Evolutionary conservation across 2,113 vertebrate species (phyloP), one percentile per base, ranked within the genome.

Genomic region (Pangasianodon gigas): DNA sequence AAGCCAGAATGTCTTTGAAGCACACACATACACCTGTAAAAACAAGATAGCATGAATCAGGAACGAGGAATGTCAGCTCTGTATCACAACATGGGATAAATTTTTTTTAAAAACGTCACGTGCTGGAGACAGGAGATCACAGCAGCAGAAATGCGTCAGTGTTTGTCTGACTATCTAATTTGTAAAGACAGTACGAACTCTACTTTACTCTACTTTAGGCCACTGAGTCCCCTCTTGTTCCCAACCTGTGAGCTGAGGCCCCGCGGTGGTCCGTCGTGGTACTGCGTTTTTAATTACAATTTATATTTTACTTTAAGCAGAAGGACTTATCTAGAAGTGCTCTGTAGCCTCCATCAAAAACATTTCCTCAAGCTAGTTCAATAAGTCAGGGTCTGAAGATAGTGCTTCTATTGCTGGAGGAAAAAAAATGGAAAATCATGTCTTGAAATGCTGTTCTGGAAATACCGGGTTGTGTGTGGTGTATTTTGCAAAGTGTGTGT

Each of bases 1-100:
- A 88, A 88, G 60, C 18, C 46, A 44, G 7, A 19, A 11, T 71
- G 60, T n/a, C 46, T 85, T 79, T 89, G 84, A 89, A 85, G 75
- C 19, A 52, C 58, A 84, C 26, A 65, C 41, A 81, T 44, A 82
- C 58, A 69, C 65, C 87, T 81, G 52, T 65, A 51, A 81, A 81
- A 88, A 81, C 58, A 65, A 65, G 75, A 81, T 24, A n/a, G 54
- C 21, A 29, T 77, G 71, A 79, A 41, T 74, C 67, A 75, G 71
- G 67, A 77, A 56, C 5, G n/a, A 75, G 85, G 32, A 75, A 67
- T 74, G 69, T 56, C 86, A 51, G 29, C 41, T 48, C 26, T 29
- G 18, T 3, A 51, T 62, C 75, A 88, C 58, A 14, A 75, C 71
- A 75, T 18, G 19, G 37, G 7, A 44, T 8, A 74, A 74, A 19